phyloP scores from a whole-genome alignment of 2,888 invertebrate genomes.

The Myathropa florea region DNA sequence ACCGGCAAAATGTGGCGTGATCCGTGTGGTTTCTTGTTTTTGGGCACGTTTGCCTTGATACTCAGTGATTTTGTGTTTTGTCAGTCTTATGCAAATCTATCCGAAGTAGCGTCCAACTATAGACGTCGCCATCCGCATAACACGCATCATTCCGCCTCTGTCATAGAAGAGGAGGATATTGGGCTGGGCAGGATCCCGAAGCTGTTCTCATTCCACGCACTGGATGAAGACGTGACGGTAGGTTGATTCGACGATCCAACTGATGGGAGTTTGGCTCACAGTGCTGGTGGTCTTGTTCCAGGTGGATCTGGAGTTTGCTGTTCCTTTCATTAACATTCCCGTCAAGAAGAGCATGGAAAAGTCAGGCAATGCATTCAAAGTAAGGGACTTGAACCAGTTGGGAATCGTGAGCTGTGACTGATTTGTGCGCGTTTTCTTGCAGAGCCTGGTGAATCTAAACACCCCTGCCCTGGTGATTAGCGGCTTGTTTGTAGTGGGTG shows the following conservation, averaged over 20 bases:
- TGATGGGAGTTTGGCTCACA: not conserved
- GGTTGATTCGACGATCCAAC: not conserved
- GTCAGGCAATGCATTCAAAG: conserved; percentile 73
- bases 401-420: not conserved
- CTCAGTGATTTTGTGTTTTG: conserved; percentile 35
- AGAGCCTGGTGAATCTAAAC: conserved; percentile 82
- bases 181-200: conserved; percentile 43
- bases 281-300: conserved; percentile 73
- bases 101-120: not conserved
- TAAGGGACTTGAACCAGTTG: not conserved
- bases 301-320: conserved; percentile 84
- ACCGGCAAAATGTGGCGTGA: conserved; percentile 47
- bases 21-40: not conserved
- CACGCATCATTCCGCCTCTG: not conserved
- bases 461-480: conserved; percentile 82
- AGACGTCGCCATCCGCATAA: conserved; percentile 25
- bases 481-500: conserved; percentile 82
- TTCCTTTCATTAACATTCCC: conserved; percentile 84
- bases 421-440: conserved; percentile 34
- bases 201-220: conserved; percentile 74
- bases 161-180: not conserved
- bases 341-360: conserved; percentile 80
- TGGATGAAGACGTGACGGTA: conserved; percentile 75
- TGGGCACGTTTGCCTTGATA: conserved; percentile 15
- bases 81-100: conserved; percentile 37